Base-by-base conservation (phyloP, 2,797 vertebrate genomes). In the Sebastes iracundus region DNA sequence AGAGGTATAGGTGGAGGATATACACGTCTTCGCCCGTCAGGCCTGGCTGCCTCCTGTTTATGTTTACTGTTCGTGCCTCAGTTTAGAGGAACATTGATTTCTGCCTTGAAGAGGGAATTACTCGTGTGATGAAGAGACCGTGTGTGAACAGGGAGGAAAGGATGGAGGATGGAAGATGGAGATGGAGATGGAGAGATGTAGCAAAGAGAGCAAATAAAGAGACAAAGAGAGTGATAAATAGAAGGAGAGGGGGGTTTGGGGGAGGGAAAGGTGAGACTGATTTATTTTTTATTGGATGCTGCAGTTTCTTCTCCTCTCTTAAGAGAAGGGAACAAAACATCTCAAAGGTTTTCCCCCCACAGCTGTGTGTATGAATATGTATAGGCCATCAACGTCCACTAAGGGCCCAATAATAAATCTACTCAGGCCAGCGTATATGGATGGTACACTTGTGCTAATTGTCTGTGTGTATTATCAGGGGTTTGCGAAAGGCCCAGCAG, bases 1-100 rank as follows among this genome's bases (percentile, higher is more conserved):
- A 11, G 42, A 49, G 42, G 42, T 18, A 14, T 42, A 70, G 61
- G 61, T 65, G 46, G 55, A 81, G 30, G 62, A 53, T 27, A 52
- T 7, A 96, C 95, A 95, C 12, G 59, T 69, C 56, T 72, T 18
- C 18, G 4, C 55, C 59, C 3, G 2, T 79, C 77, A 53, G 28
- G 55, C 67, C 65, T 32, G 63, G 42, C 68, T 69, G 56, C 55
- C 42, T 67, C 27, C 75, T 95, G 96, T 83, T 90, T 95, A 93
- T 95, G 96, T 90, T 90, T 83, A 87, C 97, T 95, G 97, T 97
- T 97, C 96, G 96, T 95, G 96, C 95, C 96, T 97, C 96, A 95
- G 95, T 97, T 97, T 95, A 96, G 95, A 96, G 95, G 94, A 95
- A 96, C 97, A 97, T 97, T 97, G 97, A 98, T 97, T 98, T 98